Base-by-base conservation (phyloP, 2,113 vertebrate genomes). In the Odocoileus hemionus region DNA sequence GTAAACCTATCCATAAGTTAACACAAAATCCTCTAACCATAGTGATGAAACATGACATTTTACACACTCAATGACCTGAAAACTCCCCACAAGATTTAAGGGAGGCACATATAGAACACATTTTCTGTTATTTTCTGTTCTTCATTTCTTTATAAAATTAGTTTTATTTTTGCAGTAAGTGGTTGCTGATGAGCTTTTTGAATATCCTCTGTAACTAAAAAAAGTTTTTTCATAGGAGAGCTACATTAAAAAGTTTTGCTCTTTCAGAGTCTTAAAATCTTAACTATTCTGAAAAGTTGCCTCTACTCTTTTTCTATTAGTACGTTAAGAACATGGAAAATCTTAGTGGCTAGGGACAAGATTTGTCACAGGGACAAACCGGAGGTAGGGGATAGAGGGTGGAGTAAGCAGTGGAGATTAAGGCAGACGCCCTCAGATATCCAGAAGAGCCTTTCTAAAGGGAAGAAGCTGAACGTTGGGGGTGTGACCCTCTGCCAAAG, bases 121-220 rank as follows among this genome's bases (percentile, higher is more conserved):
- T 82, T 82, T 86, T 30, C 92, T 16, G 0, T 90, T 52, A 90
- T 82, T 82, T 86, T 45, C 92, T 16, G 0, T 90, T 52, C 19
- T 91, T 80, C 3, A 9, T 70, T 55, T 86, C 43, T 86, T 60
- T 74, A 85, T 43, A 91, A 85, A 94, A 70, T 86, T 78, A 60
- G n/a, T 87, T 85, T 94, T 94, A 15, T 80, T 96, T 95, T 97
- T 47, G 11, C 43, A 89, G 23, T 50, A 79, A 89, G 39, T 85
- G 50, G 47, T 52, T 50, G 17, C 50, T 67, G 19, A n/a, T 67
- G 10, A 57, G 26, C n/a, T 80, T 80, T 76, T 43, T 84, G 50
- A 96, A 79, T 33, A 86, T 54, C 80, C 8, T 67, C 58, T 60
- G 30, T 36, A 93, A 33, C 7, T 86, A 64, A 64, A 78, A 64